Evolutionary conservation across 1,140 invertebrate species (phyloP), one percentile per base, ranked within the genome.

Genomic region (Luehdorfia chinensis): DNA sequence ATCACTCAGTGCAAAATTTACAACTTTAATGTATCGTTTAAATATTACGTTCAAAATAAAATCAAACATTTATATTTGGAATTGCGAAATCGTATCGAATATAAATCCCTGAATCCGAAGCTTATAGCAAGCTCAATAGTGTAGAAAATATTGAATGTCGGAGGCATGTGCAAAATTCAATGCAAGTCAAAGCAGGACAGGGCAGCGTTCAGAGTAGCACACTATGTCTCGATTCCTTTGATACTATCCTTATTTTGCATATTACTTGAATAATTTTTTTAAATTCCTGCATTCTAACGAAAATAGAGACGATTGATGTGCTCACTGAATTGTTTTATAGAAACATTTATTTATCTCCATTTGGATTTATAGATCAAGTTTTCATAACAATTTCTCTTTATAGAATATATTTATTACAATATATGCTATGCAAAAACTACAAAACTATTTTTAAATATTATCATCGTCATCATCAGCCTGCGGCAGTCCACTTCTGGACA

Each of bases 21-120:
- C n/a, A n/a, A n/a, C n/a, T n/a, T n/a, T n/a, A n/a, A n/a, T n/a
- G n/a, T n/a, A n/a, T n/a, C n/a, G n/a, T n/a, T n/a, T n/a, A n/a
- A n/a, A n/a, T n/a, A n/a, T n/a, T n/a, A n/a, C n/a, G n/a, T n/a
- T n/a, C 5, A 23, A 43, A 18, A 9, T 13, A 41, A 43, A 30
- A 43, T 43, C 39, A 30, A 43, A 43, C 25, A 43, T 43, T 43
- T 43, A 43, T 43, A 30, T 43, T 43, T 43, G 39, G 14, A 43
- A 43, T 28, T 28, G 27, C n/a, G 21, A 43, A 43, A 43, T 43
- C 39, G 15, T 43, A 43, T 43, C 25, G 39, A 25, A 43, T 28
- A 43, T 43, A 43, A 43, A 43, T 43, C 39, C 39, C 3, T 43
- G 39, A 43, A 43, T 43, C 28, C 39, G 39, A 16, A 43, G 39